These are phyloP conservation scores for Mus caroli DNA, from an alignment of 2,797 vertebrate genomes.

Conservation along the genomic window DNA sequence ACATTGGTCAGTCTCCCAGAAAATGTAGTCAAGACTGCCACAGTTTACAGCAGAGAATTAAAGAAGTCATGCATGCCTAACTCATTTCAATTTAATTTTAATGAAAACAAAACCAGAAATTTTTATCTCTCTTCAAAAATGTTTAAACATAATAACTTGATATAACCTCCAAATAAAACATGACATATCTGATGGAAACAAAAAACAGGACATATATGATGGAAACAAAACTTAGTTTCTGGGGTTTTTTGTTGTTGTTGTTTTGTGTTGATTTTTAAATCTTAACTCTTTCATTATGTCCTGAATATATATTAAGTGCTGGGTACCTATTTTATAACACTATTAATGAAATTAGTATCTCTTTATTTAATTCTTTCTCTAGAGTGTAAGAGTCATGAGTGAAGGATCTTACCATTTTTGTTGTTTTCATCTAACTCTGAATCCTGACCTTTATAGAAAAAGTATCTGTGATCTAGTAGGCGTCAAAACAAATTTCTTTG, in stretches of 20 bases:
- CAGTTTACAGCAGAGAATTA: neutral
- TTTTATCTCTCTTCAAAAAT: neutral
- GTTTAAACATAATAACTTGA: neutral
- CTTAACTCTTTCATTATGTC: neutral
- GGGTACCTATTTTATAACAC: slow-evolving; percentile 1
- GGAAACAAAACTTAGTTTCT: neutral
- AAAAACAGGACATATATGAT: neutral
- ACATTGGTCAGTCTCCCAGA: neutral
- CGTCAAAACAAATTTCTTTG: neutral
- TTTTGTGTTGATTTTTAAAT: neutral
- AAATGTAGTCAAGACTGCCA: neutral
- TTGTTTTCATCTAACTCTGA: neutral
- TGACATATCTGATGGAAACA: neutral
- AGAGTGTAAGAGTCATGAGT: neutral
- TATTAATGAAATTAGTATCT: neutral
- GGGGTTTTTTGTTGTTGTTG: neutral
- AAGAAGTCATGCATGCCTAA: neutral
- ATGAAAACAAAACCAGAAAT: neutral
- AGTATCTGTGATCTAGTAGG: neutral
- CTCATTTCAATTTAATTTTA: neutral
- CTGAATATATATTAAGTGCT: neutral
- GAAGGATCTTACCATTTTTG: neutral
- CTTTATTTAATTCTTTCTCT: neutral
- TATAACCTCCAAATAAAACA: neutral
- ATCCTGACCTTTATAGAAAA: neutral